Evolutionary conservation across 2,888 invertebrate species (phyloP).

Genomic region (Lycocerus yunnanus): DNA sequence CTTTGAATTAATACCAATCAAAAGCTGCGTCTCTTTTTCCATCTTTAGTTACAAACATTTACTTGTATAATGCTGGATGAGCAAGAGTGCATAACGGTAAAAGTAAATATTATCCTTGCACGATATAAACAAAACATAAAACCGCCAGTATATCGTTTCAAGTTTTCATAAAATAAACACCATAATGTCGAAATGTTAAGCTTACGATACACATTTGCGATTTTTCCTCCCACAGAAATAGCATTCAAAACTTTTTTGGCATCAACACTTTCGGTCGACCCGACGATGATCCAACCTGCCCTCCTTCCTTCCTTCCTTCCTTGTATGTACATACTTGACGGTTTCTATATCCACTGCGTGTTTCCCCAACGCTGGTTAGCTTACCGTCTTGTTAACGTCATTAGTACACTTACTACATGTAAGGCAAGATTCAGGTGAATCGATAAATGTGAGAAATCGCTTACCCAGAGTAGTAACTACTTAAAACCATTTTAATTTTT

Average conservation of each 20-base stretch:
- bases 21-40: constrained; percentile 15
- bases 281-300: no score
- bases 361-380: not conserved
- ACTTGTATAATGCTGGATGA: constrained; percentile 23
- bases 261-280: no score
- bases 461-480: no score
- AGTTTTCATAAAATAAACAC: not conserved
- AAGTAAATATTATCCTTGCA: constrained; percentile 18
- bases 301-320: no score
- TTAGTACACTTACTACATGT: not conserved
- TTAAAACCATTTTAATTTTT: not conserved
- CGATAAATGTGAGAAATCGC: not conserved
- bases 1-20: constrained; percentile 19
- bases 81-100: constrained; percentile 24
- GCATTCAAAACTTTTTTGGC: not conserved
- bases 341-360: not conserved
- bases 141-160: not conserved
- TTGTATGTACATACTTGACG: not conserved
- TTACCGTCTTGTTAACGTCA: not conserved
- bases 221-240: not conserved
- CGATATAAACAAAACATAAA: not conserved
- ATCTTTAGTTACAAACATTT: constrained; percentile 13
- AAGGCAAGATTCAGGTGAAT: not conserved
- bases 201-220: not conserved
- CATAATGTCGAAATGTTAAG: not conserved